Base-by-base conservation (phyloP, 2,888 invertebrate genomes). In the Cryptocheilus praepositus region DNA sequence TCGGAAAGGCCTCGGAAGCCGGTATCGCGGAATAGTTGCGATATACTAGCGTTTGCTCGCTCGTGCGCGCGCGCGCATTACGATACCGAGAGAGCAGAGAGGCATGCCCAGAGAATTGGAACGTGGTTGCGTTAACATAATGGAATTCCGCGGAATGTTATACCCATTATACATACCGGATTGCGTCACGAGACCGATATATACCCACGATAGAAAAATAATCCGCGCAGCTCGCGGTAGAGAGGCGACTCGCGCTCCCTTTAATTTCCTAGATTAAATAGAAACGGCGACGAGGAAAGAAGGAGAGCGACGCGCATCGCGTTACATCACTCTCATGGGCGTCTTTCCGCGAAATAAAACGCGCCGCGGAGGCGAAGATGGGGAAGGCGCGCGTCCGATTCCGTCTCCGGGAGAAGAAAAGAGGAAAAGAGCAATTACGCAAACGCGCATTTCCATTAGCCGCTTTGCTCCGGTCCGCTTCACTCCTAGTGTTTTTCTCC, bases 101-200 rank as follows among this genome's bases (percentile, higher is more conserved):
- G 74, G 73, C 74, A 76, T 70, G 62, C 77, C 71, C 74, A 64
- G 76, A 79, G 79, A 80, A 80, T 80, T 76, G 76, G 80, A 80
- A 80, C 80, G 76, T 77, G 74, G 81, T 78, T 80, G 80, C 80
- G 81, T 81, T 81, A 83, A 80, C 81, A 81, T 83, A 83, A 83
- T 83, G 82, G 83, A 82, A 83, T 81, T 80, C 76, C 77, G 74
- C 79, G 82, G 82, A 82, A 83, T 80, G 83, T 77, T 79, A 80
- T 82, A 79, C 74, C 80, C 76, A 82, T 81, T 81, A 81, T 81
- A 81, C 79, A 67, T 78, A 73, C 58, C 77, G 70, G 79, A 81
- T 79, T 79, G 75, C 76, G 74, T 80, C 80, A 80, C 69, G 72
- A 56, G 62, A 22, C 60, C 64, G 71, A 68, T 68, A 70, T 74